These are phyloP conservation scores for Pseudococcus jackbeardsleyi DNA, from an alignment of 2,888 invertebrate species.

Conservation along the genomic window DNA sequence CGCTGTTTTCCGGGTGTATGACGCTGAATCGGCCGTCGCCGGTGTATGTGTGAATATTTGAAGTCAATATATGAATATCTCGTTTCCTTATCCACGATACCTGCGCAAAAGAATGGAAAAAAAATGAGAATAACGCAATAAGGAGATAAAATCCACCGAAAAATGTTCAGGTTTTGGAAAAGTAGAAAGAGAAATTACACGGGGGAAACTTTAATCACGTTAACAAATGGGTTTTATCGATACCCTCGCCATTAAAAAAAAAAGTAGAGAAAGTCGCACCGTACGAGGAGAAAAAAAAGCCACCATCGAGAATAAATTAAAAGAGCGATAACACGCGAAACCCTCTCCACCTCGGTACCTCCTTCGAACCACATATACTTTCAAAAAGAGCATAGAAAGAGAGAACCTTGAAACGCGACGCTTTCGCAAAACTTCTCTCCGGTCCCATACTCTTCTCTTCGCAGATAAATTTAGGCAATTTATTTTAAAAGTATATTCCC, in stretches of 20 bases:
- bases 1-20: slow-evolving; percentile 84
- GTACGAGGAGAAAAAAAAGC: background rate
- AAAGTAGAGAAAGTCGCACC: background rate
- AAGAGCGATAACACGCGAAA: slow-evolving; percentile 46
- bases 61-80: slow-evolving; percentile 87
- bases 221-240: background rate
- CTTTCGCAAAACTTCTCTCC: slow-evolving; percentile 39
- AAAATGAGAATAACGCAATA: background rate
- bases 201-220: background rate
- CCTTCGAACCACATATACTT: background rate
- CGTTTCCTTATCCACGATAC: slow-evolving; percentile 87
- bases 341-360: background rate
- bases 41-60: slow-evolving; percentile 87
- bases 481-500: slow-evolving; percentile 62
- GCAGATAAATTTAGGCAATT: slow-evolving; percentile 63
- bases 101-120: slow-evolving; percentile 72
- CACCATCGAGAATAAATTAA: slow-evolving; percentile 51
- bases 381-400: background rate
- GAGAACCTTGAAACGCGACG: slow-evolving; percentile 12
- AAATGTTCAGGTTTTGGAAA: background rate
- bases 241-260: background rate
- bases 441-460: background rate
- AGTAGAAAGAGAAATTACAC: background rate
- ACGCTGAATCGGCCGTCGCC: slow-evolving; percentile 90
- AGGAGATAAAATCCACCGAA: no score